A percentile compares a stretch with the other conserved stretches of the same genome.
Evolutionary conservation across 1,140 invertebrate genomes (phyloP).

Genomic region (Drosophila tristis): DNA sequence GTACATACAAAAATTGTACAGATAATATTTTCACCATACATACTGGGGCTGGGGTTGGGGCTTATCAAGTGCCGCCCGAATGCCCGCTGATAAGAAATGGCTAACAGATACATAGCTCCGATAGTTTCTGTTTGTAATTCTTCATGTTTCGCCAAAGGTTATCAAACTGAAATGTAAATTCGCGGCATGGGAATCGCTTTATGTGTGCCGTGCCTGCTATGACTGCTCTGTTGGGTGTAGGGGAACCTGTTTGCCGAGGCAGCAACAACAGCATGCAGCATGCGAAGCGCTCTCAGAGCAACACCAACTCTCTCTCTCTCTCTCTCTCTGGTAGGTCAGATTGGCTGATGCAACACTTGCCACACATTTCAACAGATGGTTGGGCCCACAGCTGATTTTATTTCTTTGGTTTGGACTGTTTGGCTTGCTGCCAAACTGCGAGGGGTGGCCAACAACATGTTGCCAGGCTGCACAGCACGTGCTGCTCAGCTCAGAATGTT

Average conservation of each 20-base stretch:
- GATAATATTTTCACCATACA: conserved; percentile 1
- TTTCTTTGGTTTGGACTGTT: too few relatives aligned
- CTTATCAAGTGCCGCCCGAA: conserved; percentile 19
- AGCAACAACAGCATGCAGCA: conserved; percentile 21
- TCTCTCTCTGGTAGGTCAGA: conserved; percentile 23
- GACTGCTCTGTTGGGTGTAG: conserved; percentile 8
- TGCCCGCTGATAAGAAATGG: conserved; percentile 7
- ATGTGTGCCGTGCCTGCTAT: not conserved
- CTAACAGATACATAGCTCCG: conserved; percentile 7
- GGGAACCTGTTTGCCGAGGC: conserved; percentile 16
- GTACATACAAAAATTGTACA: conserved; percentile 4
- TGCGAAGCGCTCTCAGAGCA: conserved; percentile 30
- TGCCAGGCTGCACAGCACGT: conserved; percentile 9
- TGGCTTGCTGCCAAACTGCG: conserved; percentile 29
- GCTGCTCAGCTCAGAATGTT: conserved; percentile 10
- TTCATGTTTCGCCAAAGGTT: not conserved
- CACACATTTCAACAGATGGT: conserved; percentile 62
- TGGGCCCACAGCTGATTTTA: conserved; percentile 44
- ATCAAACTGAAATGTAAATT: not conserved
- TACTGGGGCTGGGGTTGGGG: not conserved
- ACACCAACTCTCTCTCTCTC: conserved; percentile 28
- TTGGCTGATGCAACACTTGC: conserved; percentile 75
- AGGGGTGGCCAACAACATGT: conserved; percentile 31
- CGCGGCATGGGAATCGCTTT: too few relatives aligned
- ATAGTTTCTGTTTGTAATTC: not conserved